phyloP scores from a whole-genome alignment of 2,888 invertebrate genomes.

The Coelogynopora nodosa region DNA sequence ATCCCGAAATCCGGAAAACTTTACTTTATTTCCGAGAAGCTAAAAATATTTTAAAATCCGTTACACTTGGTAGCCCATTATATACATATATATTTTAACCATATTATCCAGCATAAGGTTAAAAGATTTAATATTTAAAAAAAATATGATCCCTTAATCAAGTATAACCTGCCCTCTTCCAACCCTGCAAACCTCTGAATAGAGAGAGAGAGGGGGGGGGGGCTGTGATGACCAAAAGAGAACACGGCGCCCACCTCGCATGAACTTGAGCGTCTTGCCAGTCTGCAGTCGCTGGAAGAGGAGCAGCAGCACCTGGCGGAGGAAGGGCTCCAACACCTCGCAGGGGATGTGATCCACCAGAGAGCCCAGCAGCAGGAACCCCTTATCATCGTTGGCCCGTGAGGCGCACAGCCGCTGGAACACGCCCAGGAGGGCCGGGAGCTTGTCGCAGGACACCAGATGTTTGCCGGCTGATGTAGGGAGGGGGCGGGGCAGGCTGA shows the following conservation, averaged over 20 bases:
- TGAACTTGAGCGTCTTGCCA: conserved; percentile 89
- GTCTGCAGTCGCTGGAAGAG: conserved; percentile 87
- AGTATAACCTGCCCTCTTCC: too few species aligned
- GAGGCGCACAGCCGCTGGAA: conserved; percentile 94
- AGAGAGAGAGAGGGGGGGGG: too few species aligned
- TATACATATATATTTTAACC: too few species aligned
- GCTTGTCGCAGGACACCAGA: conserved; percentile 67
- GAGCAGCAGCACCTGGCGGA: conserved; percentile 81
- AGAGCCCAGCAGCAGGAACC: conserved; percentile 81
- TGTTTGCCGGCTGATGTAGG: conserved; percentile 12
- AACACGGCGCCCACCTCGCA: conserved; percentile 66
- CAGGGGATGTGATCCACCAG: conserved; percentile 80
- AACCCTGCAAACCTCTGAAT: too few species aligned
- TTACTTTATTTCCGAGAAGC: too few species aligned
- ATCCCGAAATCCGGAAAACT: too few species aligned
- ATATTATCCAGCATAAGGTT: too few species aligned
- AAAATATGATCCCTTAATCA: too few species aligned
- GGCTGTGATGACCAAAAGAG: too few species aligned
- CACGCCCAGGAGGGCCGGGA: conserved; percentile 73
- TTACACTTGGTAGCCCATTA: too few species aligned
- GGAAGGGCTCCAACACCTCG: conserved; percentile 71
- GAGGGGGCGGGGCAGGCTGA: conserved; percentile 1
- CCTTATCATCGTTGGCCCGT: conserved; percentile 89
- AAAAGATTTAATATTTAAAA: too few species aligned
- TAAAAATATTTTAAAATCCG: too few species aligned